These are phyloP conservation scores for Hyposmocoma kahamanoa DNA, from an alignment of 1,140 invertebrate species.

Conservation along the genomic window DNA sequence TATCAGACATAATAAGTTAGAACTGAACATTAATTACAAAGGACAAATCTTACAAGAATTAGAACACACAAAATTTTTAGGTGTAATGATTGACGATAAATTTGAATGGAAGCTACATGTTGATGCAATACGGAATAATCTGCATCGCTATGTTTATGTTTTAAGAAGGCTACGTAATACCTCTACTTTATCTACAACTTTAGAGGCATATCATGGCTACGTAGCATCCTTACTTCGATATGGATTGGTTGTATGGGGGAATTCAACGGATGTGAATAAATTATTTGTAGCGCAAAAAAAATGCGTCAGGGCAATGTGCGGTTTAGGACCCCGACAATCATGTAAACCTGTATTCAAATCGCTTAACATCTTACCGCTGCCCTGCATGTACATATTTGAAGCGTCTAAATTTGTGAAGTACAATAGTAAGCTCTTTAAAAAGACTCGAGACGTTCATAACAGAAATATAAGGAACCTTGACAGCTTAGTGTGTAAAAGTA, in stretches of 20 bases:
- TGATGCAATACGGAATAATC: background rate
- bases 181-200: background rate
- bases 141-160: background rate
- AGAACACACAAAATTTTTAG: background rate
- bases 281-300: background rate
- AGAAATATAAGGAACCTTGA: background rate
- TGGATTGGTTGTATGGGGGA: background rate
- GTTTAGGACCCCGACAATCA: background rate
- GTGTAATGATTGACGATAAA: background rate
- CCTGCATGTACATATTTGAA: background rate
- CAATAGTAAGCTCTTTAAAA: background rate
- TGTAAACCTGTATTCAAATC: background rate
- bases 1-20: background rate
- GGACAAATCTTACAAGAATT: background rate
- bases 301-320: background rate
- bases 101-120: background rate
- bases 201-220: background rate
- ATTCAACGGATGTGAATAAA: background rate
- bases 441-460: background rate
- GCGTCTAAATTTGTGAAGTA: background rate
- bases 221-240: background rate
- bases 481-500: too few species aligned
- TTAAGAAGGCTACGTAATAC: background rate
- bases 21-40: background rate
- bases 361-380: background rate